Evolutionary conservation across 2,888 invertebrate species (phyloP), one percentile per base, ranked within the genome.

Genomic region (Ornithoptera priamus): DNA sequence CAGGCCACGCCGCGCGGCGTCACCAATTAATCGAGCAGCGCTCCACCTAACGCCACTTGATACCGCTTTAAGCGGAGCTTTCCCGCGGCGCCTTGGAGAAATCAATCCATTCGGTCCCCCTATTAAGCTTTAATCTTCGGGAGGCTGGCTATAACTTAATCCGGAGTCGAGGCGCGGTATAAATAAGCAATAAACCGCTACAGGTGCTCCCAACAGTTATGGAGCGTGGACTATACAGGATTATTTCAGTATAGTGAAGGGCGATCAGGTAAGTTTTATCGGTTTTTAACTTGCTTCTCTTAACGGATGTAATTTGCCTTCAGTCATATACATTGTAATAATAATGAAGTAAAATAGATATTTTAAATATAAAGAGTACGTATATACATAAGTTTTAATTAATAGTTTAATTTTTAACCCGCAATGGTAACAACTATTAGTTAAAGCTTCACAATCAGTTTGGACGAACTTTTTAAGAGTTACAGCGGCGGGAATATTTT

Each of bases 111-210:
- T 81, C 85, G 84, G 78, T 20, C 83, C 86, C 87, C 81, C 87
- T 81, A 90, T 91, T 91, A 90, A 88, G 90, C 85, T 89, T 91
- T 92, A 92, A 92, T 92, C 90, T 91, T 87, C 84, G 87, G 83
- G 84, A 65, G 86, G 85, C 86, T 85, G 87, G 91, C 89, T 89
- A 90, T 92, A 92, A 92, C 90, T 91, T 91, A 91, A 92, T 91
- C 92, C 88, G 76, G 82, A 85, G 85, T 89, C 88, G 86, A 90
- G 90, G 85, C 85, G 83, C 85, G 84, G 87, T 86, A 90, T 92
- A 92, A 91, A 92, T 91, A 91, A 90, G 88, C 87, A 86, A 91
- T 90, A 90, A 90, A 90, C 87, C 87, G 86, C 85, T 87, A 86
- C 91, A 90, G 91, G 91, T 90, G 89, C 84, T 80, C 80, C 78